Base-by-base conservation (phyloP, 2,113 vertebrate genomes). In the Nanorana parkeri region DNA sequence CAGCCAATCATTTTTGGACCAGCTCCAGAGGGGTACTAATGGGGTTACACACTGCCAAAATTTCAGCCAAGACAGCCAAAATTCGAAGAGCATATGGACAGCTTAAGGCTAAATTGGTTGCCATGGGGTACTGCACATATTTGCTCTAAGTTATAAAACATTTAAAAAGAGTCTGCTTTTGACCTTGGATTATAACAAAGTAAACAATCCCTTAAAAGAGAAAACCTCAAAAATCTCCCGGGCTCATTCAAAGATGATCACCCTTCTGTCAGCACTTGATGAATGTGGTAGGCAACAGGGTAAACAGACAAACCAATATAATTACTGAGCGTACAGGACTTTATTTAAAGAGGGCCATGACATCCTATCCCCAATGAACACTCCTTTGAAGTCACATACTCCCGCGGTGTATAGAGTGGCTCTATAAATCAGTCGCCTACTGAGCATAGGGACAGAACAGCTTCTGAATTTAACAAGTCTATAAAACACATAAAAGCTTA, bases 341-440 rank as follows among this genome's bases (percentile, higher is more conserved):
- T n/a, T 47, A 58, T 58, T 79, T 55, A 26, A 32, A 83, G 51
- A 60, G 56, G 64, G 72, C 68, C 63, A 56, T 28, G 54, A 77
- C 55, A 21, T 77, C 55, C 64, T 26, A 32, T 28, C 20, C 63
- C 16, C 11, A 17, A 24, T 1, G 0, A 0, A 64, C 15, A 47
- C 76, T 84, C 86, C 86, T 68, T 28, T 67, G 23, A 36, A 60
- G 68, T 69, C 60, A 60, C 52, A 47, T 26, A 17, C 51, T 68
- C 65, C 65, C 66, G 7, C 19, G 36, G 77, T 56, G 21, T 47
- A n/a, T 13, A 5, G 17, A 47, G 7, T 24, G 21, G 41, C 52
- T 55, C 55, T 24, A 61, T 80, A 80, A 80, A 80, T 5, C n/a
- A 21, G 5, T 60, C 64, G 55, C 13, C 28, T 20, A 8, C 29